Conservation (phyloP, 2,113 vertebrate genomes). For the Solea senegalensis region DNA sequence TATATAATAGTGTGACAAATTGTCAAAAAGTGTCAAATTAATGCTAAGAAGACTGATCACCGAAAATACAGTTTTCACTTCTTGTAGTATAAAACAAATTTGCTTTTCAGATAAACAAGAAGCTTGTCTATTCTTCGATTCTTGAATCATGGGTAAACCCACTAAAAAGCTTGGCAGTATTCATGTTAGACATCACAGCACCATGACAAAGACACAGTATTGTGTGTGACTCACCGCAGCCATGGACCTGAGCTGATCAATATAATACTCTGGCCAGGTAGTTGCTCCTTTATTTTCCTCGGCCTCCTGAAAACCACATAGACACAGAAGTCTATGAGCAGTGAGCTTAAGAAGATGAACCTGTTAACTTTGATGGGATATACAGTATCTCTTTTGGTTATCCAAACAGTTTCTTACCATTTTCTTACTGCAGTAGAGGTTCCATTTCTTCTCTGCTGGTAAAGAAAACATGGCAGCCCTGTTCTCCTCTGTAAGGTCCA, state of each 20-base stretch:
- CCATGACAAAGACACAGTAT: neutral
- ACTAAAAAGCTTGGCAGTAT: too few species aligned
- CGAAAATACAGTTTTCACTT: too few species aligned
- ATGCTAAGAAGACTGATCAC: too few species aligned
- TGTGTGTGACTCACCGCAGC: conserved; percentile 87
- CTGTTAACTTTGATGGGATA: neutral
- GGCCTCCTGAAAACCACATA: conserved; percentile 83
- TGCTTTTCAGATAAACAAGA: too few species aligned
- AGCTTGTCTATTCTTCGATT: too few species aligned
- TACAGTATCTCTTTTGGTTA: neutral
- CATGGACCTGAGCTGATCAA: conserved; percentile 92
- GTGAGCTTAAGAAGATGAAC: too few species aligned
- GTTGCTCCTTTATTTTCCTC: conserved; percentile 93
- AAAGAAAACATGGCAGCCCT: conserved; percentile 94
- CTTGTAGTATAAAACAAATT: too few species aligned
- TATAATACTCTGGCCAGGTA: conserved; percentile 94
- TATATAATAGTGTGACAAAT: too few species aligned
- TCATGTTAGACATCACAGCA: neutral
- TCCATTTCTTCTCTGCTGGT: conserved; percentile 95
- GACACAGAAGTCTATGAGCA: neutral
- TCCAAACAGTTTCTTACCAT: conserved; percentile 79
- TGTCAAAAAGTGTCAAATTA: too few species aligned
- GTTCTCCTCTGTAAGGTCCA: conserved; percentile 93
- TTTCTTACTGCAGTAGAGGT: conserved; percentile 96
- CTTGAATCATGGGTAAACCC: too few species aligned